phyloP scores from a whole-genome alignment of 2,113 vertebrate species.

The Pimephales promelas region DNA sequence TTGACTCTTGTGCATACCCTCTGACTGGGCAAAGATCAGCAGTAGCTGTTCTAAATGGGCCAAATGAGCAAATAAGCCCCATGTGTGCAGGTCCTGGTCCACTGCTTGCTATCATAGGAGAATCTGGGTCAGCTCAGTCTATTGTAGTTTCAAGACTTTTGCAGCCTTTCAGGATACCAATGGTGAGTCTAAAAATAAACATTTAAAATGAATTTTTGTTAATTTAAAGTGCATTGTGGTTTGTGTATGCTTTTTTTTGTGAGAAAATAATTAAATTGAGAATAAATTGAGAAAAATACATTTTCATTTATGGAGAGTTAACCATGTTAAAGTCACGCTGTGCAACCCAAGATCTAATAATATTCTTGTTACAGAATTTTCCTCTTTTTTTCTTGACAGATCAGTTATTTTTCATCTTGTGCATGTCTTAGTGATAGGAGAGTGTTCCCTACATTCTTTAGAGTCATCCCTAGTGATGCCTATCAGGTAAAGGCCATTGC shows the following conservation, averaged over 20 bases:
- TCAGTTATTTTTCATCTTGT: conserved; percentile 77
- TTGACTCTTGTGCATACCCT: conserved; percentile 63
- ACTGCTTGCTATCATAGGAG: conserved; percentile 58
- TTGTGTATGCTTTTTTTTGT: background rate
- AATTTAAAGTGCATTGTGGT: background rate
- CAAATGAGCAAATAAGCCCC: conserved; percentile 30
- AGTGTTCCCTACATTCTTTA: conserved; percentile 75
- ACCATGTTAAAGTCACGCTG: background rate
- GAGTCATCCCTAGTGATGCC: conserved; percentile 65
- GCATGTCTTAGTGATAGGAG: conserved; percentile 72
- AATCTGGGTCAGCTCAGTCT: conserved; percentile 66
- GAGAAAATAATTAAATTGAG: no score
- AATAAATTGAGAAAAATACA: no score
- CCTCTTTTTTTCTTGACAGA: conserved; percentile 61
- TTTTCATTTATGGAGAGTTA: background rate
- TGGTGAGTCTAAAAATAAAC: conserved; percentile 61
- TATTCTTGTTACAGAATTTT: background rate
- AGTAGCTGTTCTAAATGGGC: conserved; percentile 60
- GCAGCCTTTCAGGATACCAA: conserved; percentile 73
- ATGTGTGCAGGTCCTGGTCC: conserved; percentile 54
- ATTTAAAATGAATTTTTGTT: background rate
- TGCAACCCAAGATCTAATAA: background rate
- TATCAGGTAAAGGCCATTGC: conserved; percentile 76
- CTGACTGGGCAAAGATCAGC: conserved; percentile 57
- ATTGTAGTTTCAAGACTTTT: conserved; percentile 75